phyloP scores from a whole-genome alignment of 2,113 vertebrate genomes.

The Bucco capensis region DNA sequence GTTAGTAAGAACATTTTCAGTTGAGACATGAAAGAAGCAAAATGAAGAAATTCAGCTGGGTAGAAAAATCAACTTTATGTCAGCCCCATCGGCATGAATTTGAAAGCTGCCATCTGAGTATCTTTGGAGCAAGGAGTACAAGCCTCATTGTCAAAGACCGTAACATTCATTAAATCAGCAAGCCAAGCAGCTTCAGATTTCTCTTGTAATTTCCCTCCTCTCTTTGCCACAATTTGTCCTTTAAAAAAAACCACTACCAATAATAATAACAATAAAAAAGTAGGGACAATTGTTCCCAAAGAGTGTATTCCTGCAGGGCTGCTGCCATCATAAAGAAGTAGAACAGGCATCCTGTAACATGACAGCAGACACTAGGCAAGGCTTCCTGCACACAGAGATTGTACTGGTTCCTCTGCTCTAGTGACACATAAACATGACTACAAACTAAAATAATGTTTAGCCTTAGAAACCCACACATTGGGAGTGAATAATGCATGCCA shows the following conservation, averaged over 20 bases:
- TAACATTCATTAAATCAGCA: not conserved
- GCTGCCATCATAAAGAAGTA: not conserved
- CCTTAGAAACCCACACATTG: not conserved
- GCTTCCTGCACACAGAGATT: not conserved
- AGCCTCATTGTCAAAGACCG: not conserved
- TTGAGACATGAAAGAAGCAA: not conserved
- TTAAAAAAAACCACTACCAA: not conserved
- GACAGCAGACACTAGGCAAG: not conserved
- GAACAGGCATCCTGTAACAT: not conserved
- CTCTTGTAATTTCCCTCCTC: not conserved
- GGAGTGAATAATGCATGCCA: not conserved
- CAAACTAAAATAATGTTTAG: not conserved
- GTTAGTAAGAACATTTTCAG: not conserved
- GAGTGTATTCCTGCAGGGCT: not conserved
- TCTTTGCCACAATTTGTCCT: not conserved
- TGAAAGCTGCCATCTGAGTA: not conserved
- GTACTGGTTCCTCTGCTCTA: not conserved
- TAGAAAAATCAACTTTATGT: not conserved
- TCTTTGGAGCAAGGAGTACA: conserved; percentile 33
- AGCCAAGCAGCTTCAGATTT: conserved; percentile 26
- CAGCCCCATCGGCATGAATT: not conserved
- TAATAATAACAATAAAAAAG: not conserved
- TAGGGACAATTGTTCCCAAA: not conserved
- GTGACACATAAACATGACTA: not conserved
- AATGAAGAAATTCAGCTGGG: not conserved